Conservation (phyloP, 2,113 vertebrate genomes). For the Taxidea taxus region DNA sequence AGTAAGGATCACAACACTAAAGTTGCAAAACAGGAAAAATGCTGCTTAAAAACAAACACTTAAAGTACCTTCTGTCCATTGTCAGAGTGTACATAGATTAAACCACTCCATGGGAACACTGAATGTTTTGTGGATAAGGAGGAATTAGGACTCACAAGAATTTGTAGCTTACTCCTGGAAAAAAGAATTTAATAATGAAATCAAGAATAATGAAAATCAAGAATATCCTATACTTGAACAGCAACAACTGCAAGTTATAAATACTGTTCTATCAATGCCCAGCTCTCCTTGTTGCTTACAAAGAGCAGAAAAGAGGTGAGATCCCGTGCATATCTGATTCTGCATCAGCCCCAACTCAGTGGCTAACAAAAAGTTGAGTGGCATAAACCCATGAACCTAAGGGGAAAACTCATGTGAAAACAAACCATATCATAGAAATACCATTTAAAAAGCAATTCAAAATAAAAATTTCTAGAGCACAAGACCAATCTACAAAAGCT, state of each 20-base stretch:
- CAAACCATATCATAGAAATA: not conserved
- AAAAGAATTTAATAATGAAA: slow-evolving; percentile 36
- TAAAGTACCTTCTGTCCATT: slow-evolving; percentile 89
- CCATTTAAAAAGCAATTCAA: slow-evolving; percentile 9
- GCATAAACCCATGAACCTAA: not conserved
- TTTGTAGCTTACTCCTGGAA: slow-evolving; percentile 88
- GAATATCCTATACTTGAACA: not conserved
- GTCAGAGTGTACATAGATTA: slow-evolving; percentile 91
- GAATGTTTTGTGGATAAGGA: slow-evolving; percentile 87
- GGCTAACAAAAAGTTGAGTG: not conserved
- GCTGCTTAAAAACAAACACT: not conserved
- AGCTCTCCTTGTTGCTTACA: not conserved
- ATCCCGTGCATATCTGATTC: rapidly evolving
- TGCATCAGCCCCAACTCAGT: not conserved
- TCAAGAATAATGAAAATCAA: not conserved
- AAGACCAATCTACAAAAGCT: not conserved
- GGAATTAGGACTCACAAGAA: slow-evolving; percentile 94
- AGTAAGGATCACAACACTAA: not conserved
- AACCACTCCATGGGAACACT: slow-evolving; percentile 93
- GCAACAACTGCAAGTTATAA: not conserved
- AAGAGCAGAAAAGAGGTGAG: not conserved
- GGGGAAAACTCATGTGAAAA: not conserved
- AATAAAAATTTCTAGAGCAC: not conserved
- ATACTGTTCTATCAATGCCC: not conserved
- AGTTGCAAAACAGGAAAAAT: not conserved